Evolutionary conservation across 2,797 vertebrate species (phyloP), one percentile per base, ranked within the genome.

Genomic region (Sibirionetta formosa): DNA sequence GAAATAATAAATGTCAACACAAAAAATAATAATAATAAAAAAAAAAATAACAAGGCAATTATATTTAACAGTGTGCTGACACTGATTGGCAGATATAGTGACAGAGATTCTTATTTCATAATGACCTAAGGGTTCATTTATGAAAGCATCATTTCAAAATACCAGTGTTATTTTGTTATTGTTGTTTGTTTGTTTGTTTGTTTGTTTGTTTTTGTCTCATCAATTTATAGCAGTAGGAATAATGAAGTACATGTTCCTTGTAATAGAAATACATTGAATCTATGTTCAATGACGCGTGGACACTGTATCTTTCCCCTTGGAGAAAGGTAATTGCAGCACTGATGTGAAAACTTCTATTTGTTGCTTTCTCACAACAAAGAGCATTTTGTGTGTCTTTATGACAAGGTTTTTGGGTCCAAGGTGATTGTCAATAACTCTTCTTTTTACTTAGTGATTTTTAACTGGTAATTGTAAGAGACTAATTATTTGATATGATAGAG

Each of bases 1-100:
- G 54, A 94, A 93, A 94, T 85, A 93, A 95, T 78, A 85, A 90
- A 90, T 65, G 75, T 33, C 77, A 96, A 91, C 46, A 78, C n/a
- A 61, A 16, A 17, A 17, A 42, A 42, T 9, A 36, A 38, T 11
- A 38, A 35, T 35, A 35, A 35, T 35, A 35, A 40, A 42, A 17
- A 17, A 17, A 17, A 16, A 94, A 86, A n/a, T 35, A 75, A 53
- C 31, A 72, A 71, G 22, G 16, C 48, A 77, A 75, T 88, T 82
- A 82, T 48, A 76, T 90, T 96, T 90, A 92, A 94, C 60, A 90
- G 40, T 63, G 17, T 86, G 40, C 38, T 91, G 90, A 85, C 86
- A 90, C 23, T 88, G 80, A 92, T 81, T 90, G 90, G 75, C 56
- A 87, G 82, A 86, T 91, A 82, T 13, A 75, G 56, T 73, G 48